These are phyloP conservation scores for Artemia sinica DNA, from an alignment of 2,888 invertebrate genomes.

Conservation along the genomic window DNA sequence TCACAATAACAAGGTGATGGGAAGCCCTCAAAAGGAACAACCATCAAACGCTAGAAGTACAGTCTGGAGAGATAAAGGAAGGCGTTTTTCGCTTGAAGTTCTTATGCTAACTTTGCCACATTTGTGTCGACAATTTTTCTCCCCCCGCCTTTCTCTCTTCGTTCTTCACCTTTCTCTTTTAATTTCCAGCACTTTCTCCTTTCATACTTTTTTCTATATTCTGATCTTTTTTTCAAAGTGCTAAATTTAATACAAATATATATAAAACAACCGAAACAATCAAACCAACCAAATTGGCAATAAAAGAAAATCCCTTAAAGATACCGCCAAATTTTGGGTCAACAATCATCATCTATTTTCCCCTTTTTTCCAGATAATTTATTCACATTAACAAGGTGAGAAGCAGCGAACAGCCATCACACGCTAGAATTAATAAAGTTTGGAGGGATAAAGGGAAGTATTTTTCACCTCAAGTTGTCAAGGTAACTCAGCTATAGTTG, in stretches of 20 bases:
- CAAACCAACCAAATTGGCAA: too few species aligned
- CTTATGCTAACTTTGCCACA: neutral
- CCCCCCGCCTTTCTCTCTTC: too few species aligned
- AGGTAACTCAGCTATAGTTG: neutral
- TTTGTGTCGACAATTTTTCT: neutral
- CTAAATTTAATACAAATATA: too few species aligned
- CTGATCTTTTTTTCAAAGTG: too few species aligned
- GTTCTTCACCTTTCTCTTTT: too few species aligned
- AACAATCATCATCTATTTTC: too few species aligned
- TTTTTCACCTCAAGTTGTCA: neutral
- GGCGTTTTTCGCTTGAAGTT: neutral
- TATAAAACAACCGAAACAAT: too few species aligned
- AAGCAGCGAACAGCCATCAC: slow-evolving; percentile 6
- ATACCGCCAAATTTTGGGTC: too few species aligned
- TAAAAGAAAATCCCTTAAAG: too few species aligned
- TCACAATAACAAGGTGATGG: slow-evolving; percentile 10
- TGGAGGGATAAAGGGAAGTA: neutral
- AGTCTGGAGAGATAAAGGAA: neutral
- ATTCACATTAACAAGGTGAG: slow-evolving; percentile 6
- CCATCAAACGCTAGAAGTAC: neutral
- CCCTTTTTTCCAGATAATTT: slow-evolving; percentile 1
- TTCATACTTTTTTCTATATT: too few species aligned
- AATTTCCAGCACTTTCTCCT: too few species aligned
- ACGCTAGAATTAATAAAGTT: slow-evolving; percentile 1
- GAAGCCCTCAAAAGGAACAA: neutral